Conservation (phyloP, 1,140 invertebrate species). For the Trypoxylus dichotomus region DNA sequence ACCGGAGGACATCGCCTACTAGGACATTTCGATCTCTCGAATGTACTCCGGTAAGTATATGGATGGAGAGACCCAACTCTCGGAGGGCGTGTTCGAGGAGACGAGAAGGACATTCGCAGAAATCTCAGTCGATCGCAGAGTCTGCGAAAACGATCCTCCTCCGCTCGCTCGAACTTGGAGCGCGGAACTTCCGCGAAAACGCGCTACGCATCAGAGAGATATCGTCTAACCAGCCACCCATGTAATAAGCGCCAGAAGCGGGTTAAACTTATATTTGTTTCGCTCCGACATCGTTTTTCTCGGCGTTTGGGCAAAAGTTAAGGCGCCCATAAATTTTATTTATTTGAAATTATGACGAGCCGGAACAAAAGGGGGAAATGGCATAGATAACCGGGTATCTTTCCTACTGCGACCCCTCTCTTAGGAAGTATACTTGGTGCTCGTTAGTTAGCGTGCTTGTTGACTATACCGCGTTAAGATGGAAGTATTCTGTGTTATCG, state of each 20-base stretch:
- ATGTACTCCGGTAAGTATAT: too few relatives aligned
- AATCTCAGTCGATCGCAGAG: background rate
- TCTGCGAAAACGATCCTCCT: background rate
- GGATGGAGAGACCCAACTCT: background rate
- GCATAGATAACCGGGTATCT: background rate
- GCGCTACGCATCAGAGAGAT: background rate
- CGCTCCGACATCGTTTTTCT: background rate
- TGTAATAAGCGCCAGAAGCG: background rate
- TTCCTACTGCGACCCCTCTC: background rate
- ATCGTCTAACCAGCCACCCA: slow-evolving; percentile 1
- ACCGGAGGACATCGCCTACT: background rate
- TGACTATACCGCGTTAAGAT: too few relatives aligned
- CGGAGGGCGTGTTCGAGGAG: background rate
- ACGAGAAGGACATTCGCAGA: background rate
- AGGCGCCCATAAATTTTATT: background rate
- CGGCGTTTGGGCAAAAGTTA: background rate
- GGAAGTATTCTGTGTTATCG: too few relatives aligned
- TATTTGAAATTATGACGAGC: slow-evolving; percentile 3
- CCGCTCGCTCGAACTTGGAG: background rate
- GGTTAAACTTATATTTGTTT: slow-evolving; percentile 7
- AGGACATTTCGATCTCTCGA: background rate
- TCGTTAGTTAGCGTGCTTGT: too few relatives aligned
- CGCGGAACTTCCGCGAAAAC: background rate
- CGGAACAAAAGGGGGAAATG: background rate
- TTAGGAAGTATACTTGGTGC: too few relatives aligned